Evolutionary conservation across 1,140 invertebrate genomes (phyloP), one percentile per base, ranked within the genome.

Genomic region (Drosophila micromelanica): DNA sequence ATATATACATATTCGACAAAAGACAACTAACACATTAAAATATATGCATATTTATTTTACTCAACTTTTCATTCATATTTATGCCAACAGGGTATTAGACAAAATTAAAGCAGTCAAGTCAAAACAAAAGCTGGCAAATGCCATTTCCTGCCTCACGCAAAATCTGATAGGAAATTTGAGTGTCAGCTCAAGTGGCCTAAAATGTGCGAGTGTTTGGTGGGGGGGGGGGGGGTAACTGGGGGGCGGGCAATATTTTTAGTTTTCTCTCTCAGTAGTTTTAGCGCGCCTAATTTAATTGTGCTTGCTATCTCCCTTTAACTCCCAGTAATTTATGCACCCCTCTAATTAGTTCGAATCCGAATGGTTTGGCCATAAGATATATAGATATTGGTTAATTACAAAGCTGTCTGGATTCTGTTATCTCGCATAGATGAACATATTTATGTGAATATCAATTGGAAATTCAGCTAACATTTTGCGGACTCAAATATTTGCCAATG

Each of bases 141-240:
- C 65, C 77, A 80, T 85, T 85, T 55, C 30, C 38, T 74, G 82
- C 32, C 69, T 65, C 70, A 87, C 74, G 75, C 81, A 78, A 68
- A 87, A 86, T 86, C 81, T 78, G 82, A 86, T 86, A 85, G 73
- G 82, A 73, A 87, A 86, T 75, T 82, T 80, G 81, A 86, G 81
- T 86, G 81, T 86, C 81, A 69, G 71, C 59, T 82, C 76, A 86
- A 87, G 82, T 86, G 81, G 81, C 78, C 76, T 52, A 72, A 81
- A 86, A 86, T 81, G 78, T 74, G 77, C 51, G 73, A 46, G 23
- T 57, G 55, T 35, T 20, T 37, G 40, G n/a, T n/a, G n/a, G n/a
- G n/a, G n/a, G n/a, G n/a, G n/a, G n/a, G 71, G 60, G 59, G 27
- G 13, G 57, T 20, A 2, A 30, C 9, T 48, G 40, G 8, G 7